phyloP scores from a whole-genome alignment of 2,797 vertebrate species.

The Helarctos malayanus region DNA sequence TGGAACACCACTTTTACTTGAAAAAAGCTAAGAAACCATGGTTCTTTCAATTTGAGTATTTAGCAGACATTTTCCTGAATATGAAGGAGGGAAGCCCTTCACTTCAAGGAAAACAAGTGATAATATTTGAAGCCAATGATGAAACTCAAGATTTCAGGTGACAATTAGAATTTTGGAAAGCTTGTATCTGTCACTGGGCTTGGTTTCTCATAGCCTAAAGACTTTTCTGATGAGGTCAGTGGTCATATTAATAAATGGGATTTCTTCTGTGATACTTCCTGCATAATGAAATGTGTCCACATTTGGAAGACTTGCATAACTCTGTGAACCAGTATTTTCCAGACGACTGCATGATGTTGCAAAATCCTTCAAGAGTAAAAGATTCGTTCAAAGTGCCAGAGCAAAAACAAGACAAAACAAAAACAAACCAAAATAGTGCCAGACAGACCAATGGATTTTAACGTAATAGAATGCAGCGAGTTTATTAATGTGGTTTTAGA shows the following conservation, averaged over 20 bases:
- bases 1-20: neutral
- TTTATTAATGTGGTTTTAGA: constrained; percentile 38
- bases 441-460: constrained; percentile 28
- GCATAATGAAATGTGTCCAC: neutral
- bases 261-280: neutral
- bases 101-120: neutral
- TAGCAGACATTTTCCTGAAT: constrained; percentile 50
- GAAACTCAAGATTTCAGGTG: constrained; percentile 44
- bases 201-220: constrained; percentile 44
- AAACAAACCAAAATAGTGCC: neutral
- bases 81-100: neutral
- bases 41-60: neutral
- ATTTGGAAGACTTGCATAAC: neutral
- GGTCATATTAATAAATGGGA: neutral
- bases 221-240: neutral
- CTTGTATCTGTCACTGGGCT: neutral
- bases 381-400: constrained; percentile 7
- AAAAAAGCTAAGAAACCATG: neutral
- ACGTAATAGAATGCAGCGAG: neutral
- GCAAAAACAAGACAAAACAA: neutral
- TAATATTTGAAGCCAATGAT: neutral
- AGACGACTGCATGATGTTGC: neutral
- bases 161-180: constrained; percentile 47
- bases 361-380: constrained; percentile 37
- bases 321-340: neutral